A percentile compares a stretch with the other conserved stretches of the same genome.
phyloP scores from a whole-genome alignment of 2,888 invertebrate species.

The Polydrusus tereticollis region DNA sequence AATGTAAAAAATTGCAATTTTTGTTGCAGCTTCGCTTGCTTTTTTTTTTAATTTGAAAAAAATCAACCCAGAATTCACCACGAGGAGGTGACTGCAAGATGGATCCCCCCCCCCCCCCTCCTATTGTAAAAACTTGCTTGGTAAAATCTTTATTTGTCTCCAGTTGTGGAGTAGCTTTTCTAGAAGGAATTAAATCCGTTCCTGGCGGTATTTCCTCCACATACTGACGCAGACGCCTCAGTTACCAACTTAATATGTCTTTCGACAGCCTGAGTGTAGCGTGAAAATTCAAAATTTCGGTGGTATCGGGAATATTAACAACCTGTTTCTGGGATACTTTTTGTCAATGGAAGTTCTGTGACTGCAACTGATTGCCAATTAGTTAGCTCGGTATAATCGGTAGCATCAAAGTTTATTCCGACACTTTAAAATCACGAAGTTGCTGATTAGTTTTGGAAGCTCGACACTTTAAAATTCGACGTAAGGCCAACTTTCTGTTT shows the following conservation, averaged over 20 bases:
- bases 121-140: neutral
- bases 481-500: neutral
- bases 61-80: neutral
- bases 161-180: neutral
- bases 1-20: too few species aligned
- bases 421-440: slow-evolving; percentile 24
- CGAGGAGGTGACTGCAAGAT: neutral
- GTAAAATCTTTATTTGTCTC: neutral
- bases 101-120: neutral
- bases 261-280: slow-evolving; percentile 48
- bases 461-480: neutral
- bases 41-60: too few species aligned
- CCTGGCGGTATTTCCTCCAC: slow-evolving; percentile 21
- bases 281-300: slow-evolving; percentile 24
- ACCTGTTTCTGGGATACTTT: slow-evolving; percentile 1
- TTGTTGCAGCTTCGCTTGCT: neutral
- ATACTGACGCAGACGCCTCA: slow-evolving; percentile 41
- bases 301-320: neutral
- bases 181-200: slow-evolving; percentile 27
- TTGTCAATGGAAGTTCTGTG: slow-evolving; percentile 29
- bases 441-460: neutral
- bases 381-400: slow-evolving; percentile 34
- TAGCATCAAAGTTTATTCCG: slow-evolving; percentile 32
- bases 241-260: slow-evolving; percentile 50
- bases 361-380: slow-evolving; percentile 25